Evolutionary conservation across 1,140 invertebrate species (phyloP).

Genomic region (Aleiodes sp.): DNA sequence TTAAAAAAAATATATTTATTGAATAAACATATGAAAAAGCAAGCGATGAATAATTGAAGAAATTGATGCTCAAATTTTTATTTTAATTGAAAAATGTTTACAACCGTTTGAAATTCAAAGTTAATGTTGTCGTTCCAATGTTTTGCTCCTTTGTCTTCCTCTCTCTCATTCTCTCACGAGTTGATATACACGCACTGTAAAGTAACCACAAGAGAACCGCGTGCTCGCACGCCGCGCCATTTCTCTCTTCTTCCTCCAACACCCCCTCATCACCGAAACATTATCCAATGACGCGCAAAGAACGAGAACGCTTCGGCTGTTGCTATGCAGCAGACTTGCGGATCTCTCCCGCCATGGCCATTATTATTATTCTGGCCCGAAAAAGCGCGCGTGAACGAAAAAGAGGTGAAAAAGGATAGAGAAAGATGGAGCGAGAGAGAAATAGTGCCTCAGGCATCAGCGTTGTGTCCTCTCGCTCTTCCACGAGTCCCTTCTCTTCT

Average conservation of each 20-base stretch:
- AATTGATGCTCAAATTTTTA: no score
- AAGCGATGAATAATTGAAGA: no score
- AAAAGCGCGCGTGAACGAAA: neutral
- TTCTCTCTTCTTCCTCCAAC: neutral
- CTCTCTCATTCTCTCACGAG: no score
- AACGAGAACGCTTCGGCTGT: neutral
- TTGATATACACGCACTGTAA: no score
- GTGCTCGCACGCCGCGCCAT: neutral
- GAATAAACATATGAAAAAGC: no score
- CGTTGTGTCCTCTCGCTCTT: neutral
- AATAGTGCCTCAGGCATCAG: no score
- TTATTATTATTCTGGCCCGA: constrained; percentile 4
- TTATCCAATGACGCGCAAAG: neutral
- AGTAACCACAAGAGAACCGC: neutral
- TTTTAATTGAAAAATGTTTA: no score
- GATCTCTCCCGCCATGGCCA: neutral
- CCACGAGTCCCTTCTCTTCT: neutral
- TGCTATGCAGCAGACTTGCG: constrained; percentile 3
- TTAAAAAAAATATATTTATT: no score
- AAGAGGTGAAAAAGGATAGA: neutral
- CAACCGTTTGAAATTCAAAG: neutral
- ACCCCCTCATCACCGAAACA: neutral
- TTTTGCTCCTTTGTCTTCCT: constrained; percentile 4
- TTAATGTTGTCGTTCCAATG: neutral
- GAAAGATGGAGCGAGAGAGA: neutral